phyloP scores from a whole-genome alignment of 2,888 invertebrate species.

The Macrosiphum euphorbiae region DNA sequence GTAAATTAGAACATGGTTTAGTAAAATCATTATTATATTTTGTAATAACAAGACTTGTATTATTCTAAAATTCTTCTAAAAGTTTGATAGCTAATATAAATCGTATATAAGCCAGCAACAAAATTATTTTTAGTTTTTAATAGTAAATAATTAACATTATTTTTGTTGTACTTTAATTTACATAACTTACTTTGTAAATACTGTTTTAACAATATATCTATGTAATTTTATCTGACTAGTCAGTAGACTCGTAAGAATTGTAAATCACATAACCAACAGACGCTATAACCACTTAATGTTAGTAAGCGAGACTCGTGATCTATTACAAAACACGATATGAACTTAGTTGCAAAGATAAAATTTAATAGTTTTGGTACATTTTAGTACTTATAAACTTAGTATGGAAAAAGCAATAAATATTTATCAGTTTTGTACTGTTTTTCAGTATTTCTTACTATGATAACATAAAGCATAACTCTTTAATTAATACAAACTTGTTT shows the following conservation, averaged over 20 bases:
- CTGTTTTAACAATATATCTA: background rate
- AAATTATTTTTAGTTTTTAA: background rate
- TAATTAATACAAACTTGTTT: background rate
- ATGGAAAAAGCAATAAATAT: conserved; percentile 40
- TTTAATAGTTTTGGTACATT: conserved; percentile 21
- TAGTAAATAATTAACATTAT: background rate
- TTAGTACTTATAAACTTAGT: conserved; percentile 11
- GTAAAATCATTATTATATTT: background rate
- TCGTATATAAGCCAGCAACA: background rate
- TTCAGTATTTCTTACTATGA: background rate
- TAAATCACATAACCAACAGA: background rate
- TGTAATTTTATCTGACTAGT: conserved; percentile 1
- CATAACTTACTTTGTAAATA: background rate
- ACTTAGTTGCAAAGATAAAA: conserved; percentile 21
- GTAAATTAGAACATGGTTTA: background rate
- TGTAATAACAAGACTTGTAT: background rate
- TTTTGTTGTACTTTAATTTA: background rate
- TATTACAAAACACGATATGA: conserved; percentile 14
- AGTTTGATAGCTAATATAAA: background rate
- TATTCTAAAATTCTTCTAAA: background rate
- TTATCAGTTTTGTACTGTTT: background rate
- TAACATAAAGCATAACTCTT: background rate
- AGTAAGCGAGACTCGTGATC: background rate
- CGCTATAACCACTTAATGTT: background rate
- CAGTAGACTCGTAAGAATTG: background rate